phyloP scores from a whole-genome alignment of 1,140 invertebrate genomes.

The Piezodorus guildinii region DNA sequence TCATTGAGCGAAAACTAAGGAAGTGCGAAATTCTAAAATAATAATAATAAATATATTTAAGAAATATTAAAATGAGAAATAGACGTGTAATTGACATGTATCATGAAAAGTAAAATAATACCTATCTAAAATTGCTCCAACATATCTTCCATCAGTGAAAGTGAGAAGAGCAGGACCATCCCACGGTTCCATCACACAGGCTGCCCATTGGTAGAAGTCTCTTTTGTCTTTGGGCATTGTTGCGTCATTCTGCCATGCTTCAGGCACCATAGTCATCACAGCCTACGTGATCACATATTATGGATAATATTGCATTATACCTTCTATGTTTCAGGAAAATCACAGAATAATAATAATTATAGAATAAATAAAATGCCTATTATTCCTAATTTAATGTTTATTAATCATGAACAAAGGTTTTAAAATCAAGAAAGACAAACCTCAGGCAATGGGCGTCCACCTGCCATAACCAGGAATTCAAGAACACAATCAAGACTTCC shows the following conservation, averaged over 20 bases:
- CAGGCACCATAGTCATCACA: constrained; percentile 98
- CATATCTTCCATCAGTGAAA: constrained; percentile 96
- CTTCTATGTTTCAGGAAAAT: too few relatives aligned
- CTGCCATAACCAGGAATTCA: constrained; percentile 91
- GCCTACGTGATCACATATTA: constrained; percentile 42
- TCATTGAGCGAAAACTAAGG: too few relatives aligned
- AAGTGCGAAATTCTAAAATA: too few relatives aligned
- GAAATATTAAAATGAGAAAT: not conserved
- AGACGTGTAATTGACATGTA: too few relatives aligned
- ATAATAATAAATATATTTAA: not conserved
- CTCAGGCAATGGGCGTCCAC: constrained; percentile 79
- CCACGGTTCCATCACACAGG: constrained; percentile 98
- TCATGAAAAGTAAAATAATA: constrained; percentile 28
- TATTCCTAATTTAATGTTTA: too few relatives aligned
- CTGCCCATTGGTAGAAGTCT: constrained; percentile 94
- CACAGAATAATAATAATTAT: too few relatives aligned
- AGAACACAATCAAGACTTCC: constrained; percentile 94
- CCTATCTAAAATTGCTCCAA: constrained; percentile 77
- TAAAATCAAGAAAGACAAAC: constrained; percentile 34
- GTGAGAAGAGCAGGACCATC: constrained; percentile 93
- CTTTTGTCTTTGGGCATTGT: constrained; percentile 87
- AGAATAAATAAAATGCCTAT: too few relatives aligned
- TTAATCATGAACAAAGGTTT: too few relatives aligned
- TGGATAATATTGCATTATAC: too few relatives aligned
- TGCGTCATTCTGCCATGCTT: constrained; percentile 95